phyloP scores from a whole-genome alignment of 2,888 invertebrate genomes.

The Pseudeuparius sepicola region DNA sequence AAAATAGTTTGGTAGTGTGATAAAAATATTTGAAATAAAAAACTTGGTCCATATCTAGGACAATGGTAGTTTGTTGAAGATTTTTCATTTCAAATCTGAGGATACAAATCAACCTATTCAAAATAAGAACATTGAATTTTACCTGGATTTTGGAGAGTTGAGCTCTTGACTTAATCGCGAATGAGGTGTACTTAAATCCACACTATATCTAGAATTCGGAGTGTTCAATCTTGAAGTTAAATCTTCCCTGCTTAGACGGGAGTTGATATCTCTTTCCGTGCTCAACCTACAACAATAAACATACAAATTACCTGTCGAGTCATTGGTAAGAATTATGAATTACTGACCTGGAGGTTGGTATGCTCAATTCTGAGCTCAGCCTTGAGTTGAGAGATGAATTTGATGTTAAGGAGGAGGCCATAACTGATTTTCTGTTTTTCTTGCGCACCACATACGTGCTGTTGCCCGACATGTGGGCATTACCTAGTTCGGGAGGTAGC shows the following conservation, averaged over 20 bases:
- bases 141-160: slow-evolving; percentile 50
- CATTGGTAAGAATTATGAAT: too few relatives aligned
- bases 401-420: slow-evolving; percentile 45
- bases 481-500: slow-evolving; percentile 34
- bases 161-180: slow-evolving; percentile 45
- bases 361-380: slow-evolving; percentile 52
- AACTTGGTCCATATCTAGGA: too few relatives aligned
- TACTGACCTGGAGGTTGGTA: slow-evolving; percentile 44
- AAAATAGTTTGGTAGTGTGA: too few relatives aligned
- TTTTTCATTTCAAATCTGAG: too few relatives aligned
- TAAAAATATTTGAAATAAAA: too few relatives aligned
- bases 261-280: slow-evolving; percentile 38
- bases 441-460: slow-evolving; percentile 74
- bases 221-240: slow-evolving; percentile 46
- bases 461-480: slow-evolving; percentile 45
- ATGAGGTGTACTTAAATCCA: slow-evolving; percentile 56
- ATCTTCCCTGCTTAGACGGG: slow-evolving; percentile 37
- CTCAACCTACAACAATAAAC: slow-evolving; percentile 52
- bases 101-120: too few relatives aligned
- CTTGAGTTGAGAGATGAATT: slow-evolving; percentile 51
- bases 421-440: slow-evolving; percentile 53
- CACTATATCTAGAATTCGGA: slow-evolving; percentile 56
- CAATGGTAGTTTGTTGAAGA: too few relatives aligned
- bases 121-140: too few relatives aligned
- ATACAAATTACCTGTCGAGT: too few relatives aligned